phyloP scores from a whole-genome alignment of 2,797 vertebrate genomes.

The Hydrophis major region DNA sequence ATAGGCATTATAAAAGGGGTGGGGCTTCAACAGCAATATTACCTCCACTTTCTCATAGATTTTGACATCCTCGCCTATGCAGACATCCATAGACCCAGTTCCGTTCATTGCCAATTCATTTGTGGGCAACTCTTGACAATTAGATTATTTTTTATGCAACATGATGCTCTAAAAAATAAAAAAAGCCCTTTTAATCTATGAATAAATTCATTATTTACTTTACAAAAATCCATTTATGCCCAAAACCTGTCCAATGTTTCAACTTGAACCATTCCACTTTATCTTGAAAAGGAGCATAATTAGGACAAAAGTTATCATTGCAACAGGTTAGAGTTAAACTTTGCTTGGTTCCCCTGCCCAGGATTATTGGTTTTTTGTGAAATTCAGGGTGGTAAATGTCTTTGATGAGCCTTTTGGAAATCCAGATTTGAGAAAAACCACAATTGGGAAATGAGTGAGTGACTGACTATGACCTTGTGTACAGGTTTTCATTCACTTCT shows the following conservation, averaged over 20 bases:
- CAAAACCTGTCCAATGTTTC: background rate
- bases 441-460: background rate
- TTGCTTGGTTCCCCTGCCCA: background rate
- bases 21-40: background rate
- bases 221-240: conserved; percentile 4
- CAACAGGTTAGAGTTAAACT: background rate
- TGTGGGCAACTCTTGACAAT: rapidly evolving
- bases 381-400: background rate
- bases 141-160: background rate
- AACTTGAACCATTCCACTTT: background rate
- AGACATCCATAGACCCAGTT: background rate
- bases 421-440: background rate
- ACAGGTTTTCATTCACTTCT: background rate
- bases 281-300: background rate
- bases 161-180: conserved; percentile 15
- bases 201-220: background rate
- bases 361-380: background rate
- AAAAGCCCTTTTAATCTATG: too few species aligned
- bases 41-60: background rate
- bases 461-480: background rate
- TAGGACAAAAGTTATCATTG: background rate
- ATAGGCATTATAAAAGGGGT: background rate
- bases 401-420: background rate
- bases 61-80: background rate
- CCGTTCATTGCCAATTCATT: background rate